Evolutionary conservation across 2,797 vertebrate species (phyloP).

Genomic region (Esox masquinongy): DNA sequence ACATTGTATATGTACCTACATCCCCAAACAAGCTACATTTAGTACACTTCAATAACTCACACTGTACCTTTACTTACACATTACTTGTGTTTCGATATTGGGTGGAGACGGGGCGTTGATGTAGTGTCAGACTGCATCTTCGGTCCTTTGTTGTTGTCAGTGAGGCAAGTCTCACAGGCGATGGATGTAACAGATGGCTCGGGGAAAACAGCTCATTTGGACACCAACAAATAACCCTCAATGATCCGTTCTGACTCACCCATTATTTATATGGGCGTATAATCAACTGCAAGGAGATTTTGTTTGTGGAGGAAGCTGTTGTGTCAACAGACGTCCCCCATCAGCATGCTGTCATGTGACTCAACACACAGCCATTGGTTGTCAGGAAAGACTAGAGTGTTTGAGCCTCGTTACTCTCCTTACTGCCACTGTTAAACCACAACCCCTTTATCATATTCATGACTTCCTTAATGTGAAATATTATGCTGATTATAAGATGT

Average conservation of each 20-base stretch:
- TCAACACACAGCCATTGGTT: slow-evolving; percentile 2
- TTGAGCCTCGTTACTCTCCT: slow-evolving; percentile 13
- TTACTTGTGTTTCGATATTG: neutral
- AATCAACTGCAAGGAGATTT: slow-evolving; percentile 74
- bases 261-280: slow-evolving; percentile 74
- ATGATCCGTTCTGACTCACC: slow-evolving; percentile 70
- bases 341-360: slow-evolving; percentile 9
- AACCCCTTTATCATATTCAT: slow-evolving; percentile 25
- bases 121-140: slow-evolving; percentile 32
- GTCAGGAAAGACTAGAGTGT: slow-evolving; percentile 3
- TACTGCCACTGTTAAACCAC: slow-evolving; percentile 7
- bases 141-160: slow-evolving; percentile 30
- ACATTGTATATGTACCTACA: neutral
- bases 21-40: neutral
- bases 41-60: neutral
- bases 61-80: neutral
- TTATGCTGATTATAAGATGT: slow-evolving; percentile 47
- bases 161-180: slow-evolving; percentile 46
- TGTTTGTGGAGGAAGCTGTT: slow-evolving; percentile 49
- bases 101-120: slow-evolving; percentile 21
- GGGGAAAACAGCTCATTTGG: slow-evolving; percentile 67
- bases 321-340: slow-evolving; percentile 47
- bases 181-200: slow-evolving; percentile 65
- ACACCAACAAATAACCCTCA: slow-evolving; percentile 71
- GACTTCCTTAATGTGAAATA: slow-evolving; percentile 28